Conservation (phyloP, 2,888 invertebrate genomes). For the Euplexia lucipara region DNA sequence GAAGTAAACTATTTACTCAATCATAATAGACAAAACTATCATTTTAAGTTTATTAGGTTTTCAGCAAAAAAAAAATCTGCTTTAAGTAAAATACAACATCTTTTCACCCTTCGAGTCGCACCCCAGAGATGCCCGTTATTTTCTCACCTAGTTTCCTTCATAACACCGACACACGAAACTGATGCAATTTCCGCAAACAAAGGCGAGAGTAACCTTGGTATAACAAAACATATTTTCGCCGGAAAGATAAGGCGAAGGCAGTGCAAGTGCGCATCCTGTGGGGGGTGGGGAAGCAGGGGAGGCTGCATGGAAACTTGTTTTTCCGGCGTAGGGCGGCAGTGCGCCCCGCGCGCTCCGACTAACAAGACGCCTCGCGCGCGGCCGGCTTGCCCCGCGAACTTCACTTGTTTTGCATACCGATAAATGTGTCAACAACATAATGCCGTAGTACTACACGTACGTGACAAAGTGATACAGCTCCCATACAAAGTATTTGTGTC, state of each 20-base stretch:
- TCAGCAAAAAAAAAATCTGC: not conserved
- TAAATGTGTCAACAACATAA: conserved; percentile 56
- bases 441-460: conserved; percentile 39
- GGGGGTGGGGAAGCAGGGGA: conserved; percentile 73
- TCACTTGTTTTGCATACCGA: conserved; percentile 61
- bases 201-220: conserved; percentile 63
- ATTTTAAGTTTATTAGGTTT: not conserved
- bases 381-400: conserved; percentile 56
- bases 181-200: conserved; percentile 65
- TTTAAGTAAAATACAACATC: not conserved
- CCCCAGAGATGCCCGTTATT: conserved; percentile 20
- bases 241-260: conserved; percentile 75
- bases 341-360: conserved; percentile 79
- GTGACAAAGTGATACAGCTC: conserved; percentile 41
- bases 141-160: conserved; percentile 48
- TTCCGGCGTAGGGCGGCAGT: conserved; percentile 83
- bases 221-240: conserved; percentile 68
- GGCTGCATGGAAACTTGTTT: conserved; percentile 85
- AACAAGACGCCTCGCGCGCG: conserved; percentile 67
- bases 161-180: conserved; percentile 45
- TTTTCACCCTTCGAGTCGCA: conserved; percentile 12
- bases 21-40: too few relatives aligned
- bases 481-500: conserved; percentile 37
- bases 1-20: too few relatives aligned
- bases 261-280: conserved; percentile 86